These are phyloP conservation scores for Agrotis ipsilon DNA, from an alignment of 2,888 invertebrate species.

Conservation along the genomic window DNA sequence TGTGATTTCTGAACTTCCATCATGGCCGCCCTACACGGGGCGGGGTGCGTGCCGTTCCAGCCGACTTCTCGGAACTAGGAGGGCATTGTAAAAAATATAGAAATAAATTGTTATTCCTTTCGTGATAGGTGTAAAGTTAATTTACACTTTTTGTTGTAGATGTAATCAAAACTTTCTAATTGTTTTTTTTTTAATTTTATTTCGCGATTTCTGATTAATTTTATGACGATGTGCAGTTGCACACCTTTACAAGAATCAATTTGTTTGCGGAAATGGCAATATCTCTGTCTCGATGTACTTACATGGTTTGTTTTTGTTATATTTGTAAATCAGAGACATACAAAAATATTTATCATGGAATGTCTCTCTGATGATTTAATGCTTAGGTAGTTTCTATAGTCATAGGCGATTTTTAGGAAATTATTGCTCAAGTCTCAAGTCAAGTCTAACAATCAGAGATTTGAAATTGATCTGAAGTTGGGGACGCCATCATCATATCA, in stretches of 20 bases:
- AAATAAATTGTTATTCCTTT: conserved; percentile 58
- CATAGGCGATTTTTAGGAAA: too few relatives aligned
- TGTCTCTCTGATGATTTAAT: too few relatives aligned
- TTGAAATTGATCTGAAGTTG: too few relatives aligned
- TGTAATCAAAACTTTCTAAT: conserved; percentile 53
- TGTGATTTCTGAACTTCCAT: neutral
- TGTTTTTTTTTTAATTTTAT: conserved; percentile 34
- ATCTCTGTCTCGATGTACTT: too few relatives aligned
- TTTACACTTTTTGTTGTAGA: conserved; percentile 55
- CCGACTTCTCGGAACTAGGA: conserved; percentile 58
- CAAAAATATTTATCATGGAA: too few relatives aligned
- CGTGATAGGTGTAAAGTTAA: conserved; percentile 62
- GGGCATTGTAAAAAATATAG: conserved; percentile 56
- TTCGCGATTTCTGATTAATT: conserved; percentile 30
- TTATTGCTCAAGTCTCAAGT: too few relatives aligned
- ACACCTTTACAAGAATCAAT: neutral
- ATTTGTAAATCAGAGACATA: too few relatives aligned
- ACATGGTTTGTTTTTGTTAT: too few relatives aligned
- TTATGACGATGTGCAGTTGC: neutral
- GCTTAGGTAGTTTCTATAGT: too few relatives aligned
- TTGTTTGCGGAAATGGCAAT: neutral
- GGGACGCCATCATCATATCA: too few relatives aligned
- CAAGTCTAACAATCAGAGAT: too few relatives aligned
- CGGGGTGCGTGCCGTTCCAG: conserved; percentile 54
- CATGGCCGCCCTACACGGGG: conserved; percentile 48